Evolutionary conservation across 2,888 invertebrate species (phyloP), one percentile per base, ranked within the genome.

Genomic region (Willowsia nigromaculata): DNA sequence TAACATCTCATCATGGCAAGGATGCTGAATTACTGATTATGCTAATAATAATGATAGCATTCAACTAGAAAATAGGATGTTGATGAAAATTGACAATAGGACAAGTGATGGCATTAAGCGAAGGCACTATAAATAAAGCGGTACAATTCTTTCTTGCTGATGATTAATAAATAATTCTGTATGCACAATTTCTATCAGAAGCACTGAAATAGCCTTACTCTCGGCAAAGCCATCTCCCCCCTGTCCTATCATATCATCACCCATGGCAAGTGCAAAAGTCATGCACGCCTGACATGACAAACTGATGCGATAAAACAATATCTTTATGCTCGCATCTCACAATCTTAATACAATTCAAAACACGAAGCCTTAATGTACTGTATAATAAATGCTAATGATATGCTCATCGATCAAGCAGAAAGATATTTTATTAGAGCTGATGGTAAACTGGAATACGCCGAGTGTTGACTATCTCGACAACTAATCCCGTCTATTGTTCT

Each of bases 221-320:
- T 22, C 13, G n/a, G n/a, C n/a, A n/a, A n/a, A n/a, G n/a, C n/a
- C n/a, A n/a, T n/a, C n/a, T n/a, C 25, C 40, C 27, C 0, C 25
- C 18, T 50, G 76, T 47, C 30, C 50, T 78, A 37, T 33, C 80
- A 76, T 59, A 82, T 47, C 56, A 40, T 76, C 74, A 84, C 71
- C 84, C 37, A 30, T 83, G 83, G 71, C 71, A 84, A 53, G 68
- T 47, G n/a, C 53, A 62, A 76, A 59, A 59, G 56, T 71, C 85
- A 76, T 85, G 62, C 37, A 22, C 33, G 6, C 59, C 43, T 80
- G 80, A 80, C 59, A 80, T 80, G 76, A 80, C 50, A 50, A 76
- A 76, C 50, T 37, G 56, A 76, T 76, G 37, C 68, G 76, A 76
- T 76, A 76, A 76, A 76, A 47, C 6, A 18, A 9, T 37, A 43